Evolutionary conservation across 2,797 vertebrate species (phyloP).

Genomic region (Sebastiscus tertius): DNA sequence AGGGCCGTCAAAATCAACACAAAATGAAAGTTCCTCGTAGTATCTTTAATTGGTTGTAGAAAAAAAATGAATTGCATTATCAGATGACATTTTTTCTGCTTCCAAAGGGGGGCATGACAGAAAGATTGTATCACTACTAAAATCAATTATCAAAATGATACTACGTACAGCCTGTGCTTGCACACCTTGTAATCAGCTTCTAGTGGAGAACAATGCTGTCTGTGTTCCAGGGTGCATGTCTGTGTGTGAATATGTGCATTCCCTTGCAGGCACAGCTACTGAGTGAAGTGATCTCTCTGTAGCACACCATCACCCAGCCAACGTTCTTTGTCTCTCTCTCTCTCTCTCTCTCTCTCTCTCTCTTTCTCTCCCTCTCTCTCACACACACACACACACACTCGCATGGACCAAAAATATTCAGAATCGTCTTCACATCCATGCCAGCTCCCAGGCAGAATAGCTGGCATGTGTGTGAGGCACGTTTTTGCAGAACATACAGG

Average conservation of each 20-base stretch:
- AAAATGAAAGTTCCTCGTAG: background rate
- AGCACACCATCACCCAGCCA: background rate
- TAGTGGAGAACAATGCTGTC: background rate
- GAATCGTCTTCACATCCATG: slow-evolving; percentile 19
- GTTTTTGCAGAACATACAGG: slow-evolving; percentile 29
- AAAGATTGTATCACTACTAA: too few species aligned
- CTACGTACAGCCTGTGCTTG: background rate
- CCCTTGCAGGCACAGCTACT: background rate
- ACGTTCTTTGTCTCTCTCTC: background rate
- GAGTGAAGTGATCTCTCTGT: slow-evolving; percentile 3
- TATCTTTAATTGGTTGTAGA: background rate
- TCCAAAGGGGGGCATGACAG: background rate
- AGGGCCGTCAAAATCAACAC: background rate
- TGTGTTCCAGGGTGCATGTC: background rate
- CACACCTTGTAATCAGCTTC: background rate
- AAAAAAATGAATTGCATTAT: background rate
- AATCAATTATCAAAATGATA: background rate
- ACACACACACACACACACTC: background rate
- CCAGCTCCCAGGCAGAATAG: slow-evolving; percentile 37
- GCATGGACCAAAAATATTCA: slow-evolving; percentile 10
- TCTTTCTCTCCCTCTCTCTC: background rate
- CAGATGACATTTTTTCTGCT: background rate
- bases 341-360: background rate
- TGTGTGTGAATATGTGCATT: background rate
- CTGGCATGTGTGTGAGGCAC: slow-evolving; percentile 40